Base-by-base conservation (phyloP, 2,888 invertebrate species). In the Perizoma affinitatum region DNA sequence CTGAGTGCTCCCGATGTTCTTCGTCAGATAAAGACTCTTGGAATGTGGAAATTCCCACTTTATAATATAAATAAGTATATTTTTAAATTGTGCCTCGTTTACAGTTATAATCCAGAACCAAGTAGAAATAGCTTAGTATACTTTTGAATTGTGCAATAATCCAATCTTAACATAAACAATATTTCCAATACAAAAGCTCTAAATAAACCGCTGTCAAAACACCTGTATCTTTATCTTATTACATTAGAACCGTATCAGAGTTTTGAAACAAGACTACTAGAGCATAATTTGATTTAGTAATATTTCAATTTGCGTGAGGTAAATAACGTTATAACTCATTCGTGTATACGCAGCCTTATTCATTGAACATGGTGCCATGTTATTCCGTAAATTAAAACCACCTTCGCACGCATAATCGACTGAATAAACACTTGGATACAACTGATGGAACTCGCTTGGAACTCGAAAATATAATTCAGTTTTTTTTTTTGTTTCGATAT, bases 351-450 rank as follows among this genome's bases (percentile, higher is more conserved):
- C 59, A 57, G 66, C 75, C 62, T 72, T 70, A 74, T 45, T 54
- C 54, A 69, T 74, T 66, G 70, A 79, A 75, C 66, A 72, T 68
- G 67, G 74, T 70, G 66, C 73, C 74, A 71, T 80, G 78, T 83
- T 84, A 80, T 84, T 82, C 75, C 79, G 76, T 81, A 81, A 86
- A 87, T 87, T 85, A 86, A 86, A 83, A 83, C 72, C 74, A 73
- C 83, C 83, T 83, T 81, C 71, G 76, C 76, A 80, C 82, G 83
- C 79, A 84, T 83, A 84, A 86, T 83, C 81, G 79, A 70, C 76
- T 83, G 73, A 77, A 83, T 86, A 84, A 84, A 86, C 76, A 82
- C 68, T 58, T 46, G 46, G 36, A 55, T 48, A 64, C 44, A 75
- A 83, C 80, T 68, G 70, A 38, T 49, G 60, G 42, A 51, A 68